These are phyloP conservation scores for Thalpophila matura DNA, from an alignment of 2,888 invertebrate species.

Conservation along the genomic window DNA sequence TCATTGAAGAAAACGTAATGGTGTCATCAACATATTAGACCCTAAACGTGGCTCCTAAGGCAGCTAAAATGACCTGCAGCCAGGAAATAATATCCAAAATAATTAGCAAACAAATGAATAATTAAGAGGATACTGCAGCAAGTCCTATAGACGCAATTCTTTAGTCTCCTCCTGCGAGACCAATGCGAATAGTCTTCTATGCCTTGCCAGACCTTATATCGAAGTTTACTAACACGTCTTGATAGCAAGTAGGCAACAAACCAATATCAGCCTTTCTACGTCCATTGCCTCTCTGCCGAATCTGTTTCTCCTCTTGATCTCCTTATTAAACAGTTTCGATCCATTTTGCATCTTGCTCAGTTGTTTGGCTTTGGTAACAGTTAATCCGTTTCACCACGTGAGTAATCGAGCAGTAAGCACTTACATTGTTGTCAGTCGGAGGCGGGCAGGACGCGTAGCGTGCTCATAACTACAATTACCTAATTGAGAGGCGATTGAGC, in stretches of 20 bases:
- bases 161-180: too few relatives aligned
- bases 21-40: neutral
- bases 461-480: slow-evolving; percentile 75
- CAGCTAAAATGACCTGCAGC: too few relatives aligned
- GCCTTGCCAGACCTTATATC: too few relatives aligned
- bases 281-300: neutral
- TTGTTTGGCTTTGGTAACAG: slow-evolving; percentile 19
- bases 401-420: slow-evolving; percentile 60
- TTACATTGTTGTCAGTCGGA: slow-evolving; percentile 60
- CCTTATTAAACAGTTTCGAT: neutral
- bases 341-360: slow-evolving; percentile 8
- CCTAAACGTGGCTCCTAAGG: neutral
- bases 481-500: slow-evolving; percentile 77
- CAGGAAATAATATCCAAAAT: neutral
- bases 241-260: too few relatives aligned
- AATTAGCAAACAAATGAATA: too few relatives aligned
- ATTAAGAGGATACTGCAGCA: too few relatives aligned
- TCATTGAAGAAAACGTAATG: neutral
- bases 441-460: slow-evolving; percentile 66
- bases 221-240: too few relatives aligned
- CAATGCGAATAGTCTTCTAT: too few relatives aligned
- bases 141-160: too few relatives aligned
- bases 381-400: slow-evolving; percentile 64
- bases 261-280: neutral
- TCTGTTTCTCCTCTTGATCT: neutral